A percentile compares a stretch with the other conserved stretches of the same genome.
Conservation (phyloP, 37 sponge, comb jelly and placozoan genomes). For the Tethya wilhelma region DNA sequence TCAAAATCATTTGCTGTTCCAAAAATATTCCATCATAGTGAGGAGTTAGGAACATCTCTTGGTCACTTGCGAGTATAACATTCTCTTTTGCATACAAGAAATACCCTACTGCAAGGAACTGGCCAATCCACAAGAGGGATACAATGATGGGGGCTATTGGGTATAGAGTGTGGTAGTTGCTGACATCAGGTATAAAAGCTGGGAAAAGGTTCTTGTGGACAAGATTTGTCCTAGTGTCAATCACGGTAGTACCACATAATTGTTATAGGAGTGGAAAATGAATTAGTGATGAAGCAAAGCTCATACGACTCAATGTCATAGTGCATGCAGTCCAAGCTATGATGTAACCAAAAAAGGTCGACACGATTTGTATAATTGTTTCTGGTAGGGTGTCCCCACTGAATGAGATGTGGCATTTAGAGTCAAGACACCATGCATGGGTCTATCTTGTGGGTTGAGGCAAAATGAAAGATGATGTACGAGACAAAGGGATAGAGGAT, state of each 20-base stretch:
- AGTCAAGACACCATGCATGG: slow-evolving; percentile 19
- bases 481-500: slow-evolving; percentile 44
- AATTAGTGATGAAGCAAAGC: slow-evolving; percentile 52
- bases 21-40: slow-evolving; percentile 69
- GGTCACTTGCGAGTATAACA: slow-evolving; percentile 57
- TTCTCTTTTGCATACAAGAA: slow-evolving; percentile 50
- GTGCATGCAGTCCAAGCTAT: slow-evolving; percentile 45
- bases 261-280: slow-evolving; percentile 57
- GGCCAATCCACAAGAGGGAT: slow-evolving; percentile 43
- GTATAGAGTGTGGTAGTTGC: too few relatives aligned
- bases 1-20: slow-evolving; percentile 68
- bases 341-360: slow-evolving; percentile 50
- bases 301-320: slow-evolving; percentile 31
- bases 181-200: too few relatives aligned
- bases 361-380: slow-evolving; percentile 39
- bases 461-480: slow-evolving; percentile 37
- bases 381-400: background rate
- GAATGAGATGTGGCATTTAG: slow-evolving; percentile 1
- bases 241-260: slow-evolving; percentile 20
- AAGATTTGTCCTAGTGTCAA: too few relatives aligned
- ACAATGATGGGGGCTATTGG: too few relatives aligned
- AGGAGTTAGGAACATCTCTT: slow-evolving; percentile 74
- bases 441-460: slow-evolving; percentile 15
- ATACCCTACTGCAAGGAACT: slow-evolving; percentile 41
- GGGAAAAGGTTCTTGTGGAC: too few relatives aligned